Evolutionary conservation across 1,140 invertebrate species (phyloP), one percentile per base, ranked within the genome.

Genomic region (Drosophila busckii): DNA sequence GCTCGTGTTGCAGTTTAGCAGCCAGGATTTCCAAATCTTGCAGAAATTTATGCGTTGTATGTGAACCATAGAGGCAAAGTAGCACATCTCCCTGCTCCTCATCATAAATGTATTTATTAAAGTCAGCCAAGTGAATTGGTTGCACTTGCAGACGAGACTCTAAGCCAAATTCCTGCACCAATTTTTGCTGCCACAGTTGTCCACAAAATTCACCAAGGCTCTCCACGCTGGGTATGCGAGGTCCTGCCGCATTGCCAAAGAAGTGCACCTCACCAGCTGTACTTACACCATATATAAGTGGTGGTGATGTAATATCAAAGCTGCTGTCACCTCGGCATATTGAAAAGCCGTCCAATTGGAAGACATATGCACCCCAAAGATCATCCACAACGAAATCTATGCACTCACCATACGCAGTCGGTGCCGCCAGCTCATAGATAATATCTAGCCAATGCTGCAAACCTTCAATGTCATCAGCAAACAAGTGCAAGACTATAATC

Each of bases 351-450:
- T 62, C 7, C 20, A 26, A 22, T 7, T 68, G 26, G 20, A 69
- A 69, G 2, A 56, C 31, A 12, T 48, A 40, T 2, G 38, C 28
- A 5, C 40, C 46, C 25, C 35, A 68, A 7, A 70, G 4, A 25
- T 70, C 65, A 16, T 70, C 66, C 1, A 69, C 40, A 13, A 37
- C 45, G 9, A 69, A 63, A 10, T 63, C 58, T 17, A 69, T 63
- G 12, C 20, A 2, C 4, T 19, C 15, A 4, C 59, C 40, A 2
- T 35, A 32, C 6, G 9, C 1, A 0, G 25, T 20, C 1, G 45
- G 38, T 7, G 25, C 45, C 17, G 65, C 66, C 15, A 68, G 13
- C 16, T 44, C 10, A 15, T 69, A 63, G 2, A 48, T 20, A 28
- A 70, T 52, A 4, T 63, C 17, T 4, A 69, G 15, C 65, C 65